Conservation (phyloP, 2,797 vertebrate species). For the Crocidura indochinensis region DNA sequence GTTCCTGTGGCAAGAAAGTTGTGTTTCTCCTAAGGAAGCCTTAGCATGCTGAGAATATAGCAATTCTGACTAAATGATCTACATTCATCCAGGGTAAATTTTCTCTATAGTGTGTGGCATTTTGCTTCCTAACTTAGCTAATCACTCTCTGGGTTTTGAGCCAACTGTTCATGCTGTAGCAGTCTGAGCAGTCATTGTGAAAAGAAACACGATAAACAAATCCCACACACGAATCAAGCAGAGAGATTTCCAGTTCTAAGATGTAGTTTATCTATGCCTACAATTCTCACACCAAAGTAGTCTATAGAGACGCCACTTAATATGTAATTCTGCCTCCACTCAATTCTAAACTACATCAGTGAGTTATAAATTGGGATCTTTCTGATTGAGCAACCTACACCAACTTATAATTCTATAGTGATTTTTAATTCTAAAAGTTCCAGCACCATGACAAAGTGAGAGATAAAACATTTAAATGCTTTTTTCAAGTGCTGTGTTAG, state of each 20-base stretch:
- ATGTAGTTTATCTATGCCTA: background rate
- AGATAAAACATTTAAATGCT: background rate
- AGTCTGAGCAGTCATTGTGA: constrained; percentile 69
- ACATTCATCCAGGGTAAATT: constrained; percentile 78
- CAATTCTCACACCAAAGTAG: constrained; percentile 8
- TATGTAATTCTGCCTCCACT: background rate
- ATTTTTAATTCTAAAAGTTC: constrained; percentile 15
- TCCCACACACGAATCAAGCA: constrained; percentile 52
- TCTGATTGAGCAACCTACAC: background rate
- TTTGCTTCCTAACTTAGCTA: constrained; percentile 80
- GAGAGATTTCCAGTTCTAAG: constrained; percentile 46
- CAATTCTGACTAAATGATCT: constrained; percentile 74
- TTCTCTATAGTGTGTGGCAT: constrained; percentile 64
- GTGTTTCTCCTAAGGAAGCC: constrained; percentile 59
- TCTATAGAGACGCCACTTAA: background rate
- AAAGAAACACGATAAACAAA: constrained; percentile 77
- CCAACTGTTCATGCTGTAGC: constrained; percentile 70
- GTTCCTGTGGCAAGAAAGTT: background rate
- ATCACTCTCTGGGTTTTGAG: constrained; percentile 73
- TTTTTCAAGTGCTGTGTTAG: background rate
- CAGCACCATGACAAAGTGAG: background rate
- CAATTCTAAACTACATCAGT: constrained; percentile 3
- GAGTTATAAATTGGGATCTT: constrained; percentile 4
- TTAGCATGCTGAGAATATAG: constrained; percentile 71
- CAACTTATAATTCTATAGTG: background rate